Evolutionary conservation across 2,888 invertebrate species (phyloP), one percentile per base, ranked within the genome.

Genomic region (Rotaria magnacalcarata): DNA sequence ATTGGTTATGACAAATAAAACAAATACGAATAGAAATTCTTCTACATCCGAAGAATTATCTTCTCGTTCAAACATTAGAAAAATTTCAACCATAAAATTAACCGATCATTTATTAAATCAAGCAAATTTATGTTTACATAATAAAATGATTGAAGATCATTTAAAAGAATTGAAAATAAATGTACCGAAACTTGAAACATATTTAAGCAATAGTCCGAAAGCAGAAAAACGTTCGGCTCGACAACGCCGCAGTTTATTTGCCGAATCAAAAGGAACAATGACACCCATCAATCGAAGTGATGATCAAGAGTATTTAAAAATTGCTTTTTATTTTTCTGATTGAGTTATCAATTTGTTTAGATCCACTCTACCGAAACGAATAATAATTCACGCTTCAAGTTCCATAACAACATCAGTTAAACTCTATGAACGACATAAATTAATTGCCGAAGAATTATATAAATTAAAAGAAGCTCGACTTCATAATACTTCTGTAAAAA

Each of bases 351-450:
- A 34, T 67, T 1, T 5, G 34, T 67, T 7, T 34, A 67, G 67
- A 41, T 19, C 27, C 7, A 34, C 16, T 67, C 19, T 34, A 27
- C 16, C 27, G 0, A 19, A 34, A 3, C 16, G 34, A 67, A 19
- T 67, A 7, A 67, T 67, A 16, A 67, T 67, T 67, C 67, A 67
- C 19, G 3, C 34, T 19, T 67, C 67, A 47, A 80, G 47, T 80
- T 43, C 43, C 0, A 80, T 80, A n/a, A 1, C 47, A 43, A 80
- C 80, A 10, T 80, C 80, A 47, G 80, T 80, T n/a, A 80, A 47
- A 80, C 80, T 80, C n/a, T 80, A 80, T 80, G 80, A 80, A 80
- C 24, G 80, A 47, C 80, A 80, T 47, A 80, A 80, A 80, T 80
- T 80, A 80, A 47, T 80, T 10, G 80, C 80, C 0, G 47, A 80